These are phyloP conservation scores for Pomacea canaliculata DNA, from an alignment of 2,888 invertebrate genomes.

Conservation along the genomic window DNA sequence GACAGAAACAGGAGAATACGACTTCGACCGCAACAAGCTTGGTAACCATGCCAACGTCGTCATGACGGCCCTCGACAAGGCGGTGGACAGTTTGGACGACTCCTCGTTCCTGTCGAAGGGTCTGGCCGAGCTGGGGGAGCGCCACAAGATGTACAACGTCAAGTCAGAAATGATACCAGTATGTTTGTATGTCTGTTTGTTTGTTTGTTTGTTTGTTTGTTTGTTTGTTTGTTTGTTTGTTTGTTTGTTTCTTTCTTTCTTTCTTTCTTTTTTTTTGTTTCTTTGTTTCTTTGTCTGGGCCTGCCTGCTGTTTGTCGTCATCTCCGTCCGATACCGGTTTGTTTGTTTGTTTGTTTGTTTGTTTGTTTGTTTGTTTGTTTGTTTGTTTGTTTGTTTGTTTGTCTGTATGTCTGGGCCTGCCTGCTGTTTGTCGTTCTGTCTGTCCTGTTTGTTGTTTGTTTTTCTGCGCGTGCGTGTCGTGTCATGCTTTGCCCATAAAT, in stretches of 20 bases:
- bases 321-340: neutral
- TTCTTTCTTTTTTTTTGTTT: neutral
- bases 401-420: neutral
- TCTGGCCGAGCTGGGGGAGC: slow-evolving; percentile 53
- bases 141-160: slow-evolving; percentile 54
- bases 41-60: slow-evolving; percentile 47
- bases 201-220: no score
- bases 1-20: slow-evolving; percentile 37
- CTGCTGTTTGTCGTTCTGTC: neutral
- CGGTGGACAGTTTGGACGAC: slow-evolving; percentile 61
- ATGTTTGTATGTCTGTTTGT: slow-evolving; percentile 13
- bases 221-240: no score
- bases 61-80: slow-evolving; percentile 63
- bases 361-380: neutral
- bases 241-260: neutral
- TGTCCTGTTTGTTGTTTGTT: neutral
- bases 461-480: no score
- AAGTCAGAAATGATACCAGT: slow-evolving; percentile 55
- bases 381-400: neutral
- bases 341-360: neutral
- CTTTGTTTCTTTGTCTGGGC: no score
- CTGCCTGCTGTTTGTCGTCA: neutral
- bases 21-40: slow-evolving; percentile 51
- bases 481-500: no score
- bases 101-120: slow-evolving; percentile 50